Base-by-base conservation (phyloP, 1,140 invertebrate species). In the Apis mellifera region DNA sequence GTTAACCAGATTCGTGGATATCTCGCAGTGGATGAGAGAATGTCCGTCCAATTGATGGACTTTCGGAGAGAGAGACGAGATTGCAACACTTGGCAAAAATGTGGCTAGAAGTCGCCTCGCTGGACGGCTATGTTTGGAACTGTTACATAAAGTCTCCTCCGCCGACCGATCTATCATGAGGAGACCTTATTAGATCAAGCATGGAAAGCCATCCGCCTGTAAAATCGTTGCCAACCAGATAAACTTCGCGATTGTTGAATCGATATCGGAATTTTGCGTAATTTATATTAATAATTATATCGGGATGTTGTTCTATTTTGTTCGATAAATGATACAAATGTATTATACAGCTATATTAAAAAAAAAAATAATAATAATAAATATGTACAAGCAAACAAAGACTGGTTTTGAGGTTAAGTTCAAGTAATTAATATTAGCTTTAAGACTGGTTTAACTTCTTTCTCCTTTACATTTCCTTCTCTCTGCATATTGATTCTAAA, bases 21-120 rank as follows among this genome's bases (percentile, higher is more conserved):
- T 12, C 32, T 52, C 68, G 55, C 48, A 32, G 60, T 23, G 65
- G 21, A 62, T 42, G 48, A 73, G 48, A 59, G 59, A 64, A 48
- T 32, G 50, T 75, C 69, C 52, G 59, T n/a, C 13, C 11, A 26
- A 15, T 9, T 60, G 23, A 26, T 7, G 48, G 60, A 78, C 65
- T 79, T 74, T 57, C 21, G 52, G 70, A 48, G 69, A 52, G 70
- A 48, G 69, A 52, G 42, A 70, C 57, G 48, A 83, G 66, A n/a
- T 87, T 86, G 85, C 82, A 52, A 69, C 66, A 84, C 74, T 86
- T 87, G 48, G 62, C 55, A 84, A 87, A 87, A 88, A 87, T 87
- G 85, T 54, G 60, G 82, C 73, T 82, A 72, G 78, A 76, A 73
- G 32, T 23, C 17, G 85, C 48, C 65, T 71, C 32, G 65, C 59